These are phyloP conservation scores for Bergia sp. DNA, from an alignment of 92 coral and sea anemone species.

Conservation along the genomic window DNA sequence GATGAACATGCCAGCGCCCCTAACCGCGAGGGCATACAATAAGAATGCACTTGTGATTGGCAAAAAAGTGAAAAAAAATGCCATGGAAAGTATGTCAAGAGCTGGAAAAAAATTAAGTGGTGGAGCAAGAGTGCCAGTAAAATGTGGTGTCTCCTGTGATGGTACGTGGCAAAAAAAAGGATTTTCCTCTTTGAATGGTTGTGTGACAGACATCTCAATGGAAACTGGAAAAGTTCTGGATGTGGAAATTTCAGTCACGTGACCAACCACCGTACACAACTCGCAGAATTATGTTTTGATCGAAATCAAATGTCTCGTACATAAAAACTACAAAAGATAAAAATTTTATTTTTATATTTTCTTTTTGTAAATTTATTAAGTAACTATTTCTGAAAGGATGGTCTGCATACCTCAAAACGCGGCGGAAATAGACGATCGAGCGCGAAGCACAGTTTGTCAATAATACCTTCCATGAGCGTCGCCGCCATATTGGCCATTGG, in stretches of 20 bases:
- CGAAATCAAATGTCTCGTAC: not conserved
- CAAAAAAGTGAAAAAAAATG: conserved; percentile 41
- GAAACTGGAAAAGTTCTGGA: conserved; percentile 40
- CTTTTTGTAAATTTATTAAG: conserved; percentile 4
- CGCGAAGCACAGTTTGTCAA: not conserved
- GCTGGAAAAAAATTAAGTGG: conserved; percentile 54
- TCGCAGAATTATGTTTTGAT: not conserved
- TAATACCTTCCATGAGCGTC: not conserved
- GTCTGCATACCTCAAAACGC: not conserved
- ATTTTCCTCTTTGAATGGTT: conserved; percentile 50
- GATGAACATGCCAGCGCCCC: not conserved
- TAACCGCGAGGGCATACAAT: conserved; percentile 17
- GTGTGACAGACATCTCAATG: conserved; percentile 41
- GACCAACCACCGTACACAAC: not conserved
- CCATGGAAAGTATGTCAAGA: conserved; percentile 45
- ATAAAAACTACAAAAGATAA: not conserved
- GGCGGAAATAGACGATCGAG: not conserved
- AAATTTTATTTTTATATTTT: not conserved
- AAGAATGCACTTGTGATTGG: conserved; percentile 14
- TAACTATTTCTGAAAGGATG: not conserved
- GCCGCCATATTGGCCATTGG: conserved; percentile 5
- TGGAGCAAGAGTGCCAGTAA: conserved; percentile 10
- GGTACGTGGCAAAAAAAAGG: conserved; percentile 60
- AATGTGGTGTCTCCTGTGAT: conserved; percentile 48
- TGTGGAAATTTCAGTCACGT: conserved; percentile 5